Percentiles rank a stretch among this genome's conserved stretches.
Conservation (phyloP, 2,797 vertebrate species). For the Halcyon smyrnensis region DNA sequence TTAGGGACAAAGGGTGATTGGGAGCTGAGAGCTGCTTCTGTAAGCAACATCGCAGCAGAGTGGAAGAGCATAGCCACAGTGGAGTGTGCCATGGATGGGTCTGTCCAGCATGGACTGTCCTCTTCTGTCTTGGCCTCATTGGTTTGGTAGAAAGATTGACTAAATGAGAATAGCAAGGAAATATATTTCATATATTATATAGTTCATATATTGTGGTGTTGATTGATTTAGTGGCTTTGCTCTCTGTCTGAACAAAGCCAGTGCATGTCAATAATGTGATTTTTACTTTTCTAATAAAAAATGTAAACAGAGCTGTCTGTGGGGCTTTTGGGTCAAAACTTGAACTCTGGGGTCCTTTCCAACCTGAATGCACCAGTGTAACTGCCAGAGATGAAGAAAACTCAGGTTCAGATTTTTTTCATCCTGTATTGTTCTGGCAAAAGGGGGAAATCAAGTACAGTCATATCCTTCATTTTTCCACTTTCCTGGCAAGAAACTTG, state of each 20-base stretch:
- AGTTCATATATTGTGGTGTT: not conserved
- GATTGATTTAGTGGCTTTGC: not conserved
- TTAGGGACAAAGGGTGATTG: not conserved
- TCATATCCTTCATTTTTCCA: not conserved
- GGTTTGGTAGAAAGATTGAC: not conserved
- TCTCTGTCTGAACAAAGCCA: fast-evolving
- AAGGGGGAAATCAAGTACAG: not conserved
- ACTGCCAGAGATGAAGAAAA: not conserved
- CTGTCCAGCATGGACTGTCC: fast-evolving
- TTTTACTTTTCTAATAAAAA: not conserved
- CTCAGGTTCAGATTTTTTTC: not conserved
- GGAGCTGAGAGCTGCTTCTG: not conserved
- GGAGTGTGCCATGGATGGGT: fast-evolving
- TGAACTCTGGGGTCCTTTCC: not conserved
- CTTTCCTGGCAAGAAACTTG: not conserved
- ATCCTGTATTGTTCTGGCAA: not conserved
- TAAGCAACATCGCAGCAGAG: not conserved
- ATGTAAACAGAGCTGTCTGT: not conserved
- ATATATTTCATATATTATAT: no score
- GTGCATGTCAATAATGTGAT: not conserved
- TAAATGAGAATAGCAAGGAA: not conserved
- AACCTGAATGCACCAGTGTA: not conserved
- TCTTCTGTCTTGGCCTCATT: not conserved
- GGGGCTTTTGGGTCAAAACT: not conserved
- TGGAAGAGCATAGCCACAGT: not conserved